These are phyloP conservation scores for Garra rufa DNA, from an alignment of 2,113 vertebrate species.

Conservation along the genomic window DNA sequence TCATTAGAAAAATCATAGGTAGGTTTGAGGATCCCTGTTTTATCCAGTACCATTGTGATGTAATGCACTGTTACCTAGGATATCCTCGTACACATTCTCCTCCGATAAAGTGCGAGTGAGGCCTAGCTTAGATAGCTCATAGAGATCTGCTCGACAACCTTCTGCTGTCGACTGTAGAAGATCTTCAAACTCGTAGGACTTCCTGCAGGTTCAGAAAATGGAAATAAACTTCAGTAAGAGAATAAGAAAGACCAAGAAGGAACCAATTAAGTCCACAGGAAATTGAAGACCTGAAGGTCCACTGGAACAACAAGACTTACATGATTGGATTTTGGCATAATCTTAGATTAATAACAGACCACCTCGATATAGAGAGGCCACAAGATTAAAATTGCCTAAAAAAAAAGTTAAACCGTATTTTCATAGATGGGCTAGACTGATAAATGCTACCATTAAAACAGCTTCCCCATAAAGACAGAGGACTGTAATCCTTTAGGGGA, in stretches of 20 bases:
- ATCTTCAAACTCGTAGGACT: constrained; percentile 97
- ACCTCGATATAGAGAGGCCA: not conserved
- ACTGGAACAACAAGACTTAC: constrained; percentile 35
- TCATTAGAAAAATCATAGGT: no score
- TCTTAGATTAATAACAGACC: constrained; percentile 15
- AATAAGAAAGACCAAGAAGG: not conserved
- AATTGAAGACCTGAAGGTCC: constrained; percentile 48
- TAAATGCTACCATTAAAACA: constrained; percentile 1
- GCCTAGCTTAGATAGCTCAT: constrained; percentile 89
- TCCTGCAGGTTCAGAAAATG: constrained; percentile 78
- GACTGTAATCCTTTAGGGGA: constrained; percentile 5
- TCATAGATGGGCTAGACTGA: constrained; percentile 16
- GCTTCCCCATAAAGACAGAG: constrained; percentile 23
- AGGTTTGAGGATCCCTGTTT: no score
- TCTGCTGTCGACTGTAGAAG: constrained; percentile 86
- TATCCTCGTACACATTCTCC: constrained; percentile 97
- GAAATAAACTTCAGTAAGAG: not conserved
- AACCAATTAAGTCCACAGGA: constrained; percentile 32
- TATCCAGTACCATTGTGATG: not conserved
- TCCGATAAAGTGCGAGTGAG: constrained; percentile 96
- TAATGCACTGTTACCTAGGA: constrained; percentile 83
- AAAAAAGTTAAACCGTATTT: not conserved
- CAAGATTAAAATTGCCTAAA: not conserved
- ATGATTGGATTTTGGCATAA: not conserved
- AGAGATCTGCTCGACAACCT: constrained; percentile 87